A percentile compares a stretch with the other conserved stretches of the same genome.
Conservation (phyloP, 2,888 invertebrate genomes). For the Rhagonycha fulva region DNA sequence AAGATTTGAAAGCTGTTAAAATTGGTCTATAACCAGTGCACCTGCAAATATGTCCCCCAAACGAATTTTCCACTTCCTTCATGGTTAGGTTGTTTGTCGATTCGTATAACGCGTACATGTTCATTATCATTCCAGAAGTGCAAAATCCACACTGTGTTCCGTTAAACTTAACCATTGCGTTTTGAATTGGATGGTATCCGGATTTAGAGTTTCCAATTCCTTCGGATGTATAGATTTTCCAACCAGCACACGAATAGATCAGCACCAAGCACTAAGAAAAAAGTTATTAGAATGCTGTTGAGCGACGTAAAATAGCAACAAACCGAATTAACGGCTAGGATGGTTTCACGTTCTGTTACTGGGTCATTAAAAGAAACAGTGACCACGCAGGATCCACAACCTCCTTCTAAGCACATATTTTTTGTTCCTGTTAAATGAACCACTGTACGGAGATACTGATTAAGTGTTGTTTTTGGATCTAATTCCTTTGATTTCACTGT, state of each 20-base stretch:
- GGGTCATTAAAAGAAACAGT: slow-evolving; percentile 57
- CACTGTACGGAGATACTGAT: slow-evolving; percentile 65
- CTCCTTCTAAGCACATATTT: slow-evolving; percentile 73
- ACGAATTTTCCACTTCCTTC: slow-evolving; percentile 69
- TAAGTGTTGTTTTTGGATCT: slow-evolving; percentile 62
- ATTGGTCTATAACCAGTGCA: slow-evolving; percentile 74
- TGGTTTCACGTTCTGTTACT: slow-evolving; percentile 55
- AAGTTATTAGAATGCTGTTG: background rate
- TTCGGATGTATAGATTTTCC: slow-evolving; percentile 74
- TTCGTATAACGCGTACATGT: slow-evolving; percentile 64
- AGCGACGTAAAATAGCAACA: slow-evolving; percentile 38
- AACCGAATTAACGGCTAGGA: slow-evolving; percentile 69
- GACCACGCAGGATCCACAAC: slow-evolving; percentile 71
- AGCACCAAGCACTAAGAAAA: slow-evolving; percentile 58
- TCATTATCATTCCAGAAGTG: slow-evolving; percentile 78
- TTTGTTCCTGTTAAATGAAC: slow-evolving; percentile 70
- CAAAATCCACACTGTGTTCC: slow-evolving; percentile 75
- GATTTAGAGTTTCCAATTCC: slow-evolving; percentile 64
- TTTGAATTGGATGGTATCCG: slow-evolving; percentile 69
- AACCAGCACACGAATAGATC: slow-evolving; percentile 60
- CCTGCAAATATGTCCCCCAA: slow-evolving; percentile 73
- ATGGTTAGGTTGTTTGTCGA: slow-evolving; percentile 55
- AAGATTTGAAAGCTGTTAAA: slow-evolving; percentile 65
- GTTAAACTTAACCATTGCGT: slow-evolving; percentile 61
- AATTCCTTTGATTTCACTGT: slow-evolving; percentile 49